Percentiles rank a stretch among this genome's conserved stretches.
Conservation (phyloP, 2,113 vertebrate genomes). For the Nestor notabilis region DNA sequence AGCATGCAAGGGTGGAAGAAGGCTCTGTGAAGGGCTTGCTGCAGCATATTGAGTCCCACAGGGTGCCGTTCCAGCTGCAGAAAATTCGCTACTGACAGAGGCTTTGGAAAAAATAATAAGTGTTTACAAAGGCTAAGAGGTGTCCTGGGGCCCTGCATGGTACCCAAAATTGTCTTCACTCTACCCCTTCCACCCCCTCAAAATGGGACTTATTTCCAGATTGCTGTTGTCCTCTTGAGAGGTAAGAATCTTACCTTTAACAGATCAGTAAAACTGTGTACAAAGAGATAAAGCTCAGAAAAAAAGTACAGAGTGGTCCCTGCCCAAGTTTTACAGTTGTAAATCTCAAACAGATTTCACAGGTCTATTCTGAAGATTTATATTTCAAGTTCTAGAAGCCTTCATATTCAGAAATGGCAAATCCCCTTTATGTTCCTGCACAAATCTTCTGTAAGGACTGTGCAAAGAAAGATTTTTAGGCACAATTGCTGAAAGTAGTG, state of each 20-base stretch:
- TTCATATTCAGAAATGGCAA: not conserved
- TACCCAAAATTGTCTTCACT: not conserved
- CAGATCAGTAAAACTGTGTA: not conserved
- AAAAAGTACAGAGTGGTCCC: not conserved
- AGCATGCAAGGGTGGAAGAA: not conserved
- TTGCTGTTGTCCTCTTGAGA: not conserved
- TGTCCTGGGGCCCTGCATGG: not conserved
- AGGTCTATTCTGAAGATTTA: not conserved
- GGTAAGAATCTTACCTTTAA: not conserved
- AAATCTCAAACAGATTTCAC: not conserved
- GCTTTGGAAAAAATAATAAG: conserved; percentile 9
- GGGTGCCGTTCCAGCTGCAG: not conserved
- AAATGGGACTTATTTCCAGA: not conserved
- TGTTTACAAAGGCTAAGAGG: not conserved
- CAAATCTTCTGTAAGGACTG: not conserved
- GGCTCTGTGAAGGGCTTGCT: not conserved
- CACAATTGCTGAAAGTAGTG: not conserved
- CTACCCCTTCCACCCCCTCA: not conserved
- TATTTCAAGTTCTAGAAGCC: not conserved
- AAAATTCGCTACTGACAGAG: not conserved
- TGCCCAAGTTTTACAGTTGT: not conserved
- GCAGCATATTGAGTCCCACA: not conserved
- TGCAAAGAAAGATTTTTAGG: not conserved
- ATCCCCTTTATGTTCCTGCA: not conserved
- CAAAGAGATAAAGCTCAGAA: not conserved